These are phyloP conservation scores for Pleuronectes platessa DNA, from an alignment of 2,113 vertebrate genomes.

Conservation along the genomic window DNA sequence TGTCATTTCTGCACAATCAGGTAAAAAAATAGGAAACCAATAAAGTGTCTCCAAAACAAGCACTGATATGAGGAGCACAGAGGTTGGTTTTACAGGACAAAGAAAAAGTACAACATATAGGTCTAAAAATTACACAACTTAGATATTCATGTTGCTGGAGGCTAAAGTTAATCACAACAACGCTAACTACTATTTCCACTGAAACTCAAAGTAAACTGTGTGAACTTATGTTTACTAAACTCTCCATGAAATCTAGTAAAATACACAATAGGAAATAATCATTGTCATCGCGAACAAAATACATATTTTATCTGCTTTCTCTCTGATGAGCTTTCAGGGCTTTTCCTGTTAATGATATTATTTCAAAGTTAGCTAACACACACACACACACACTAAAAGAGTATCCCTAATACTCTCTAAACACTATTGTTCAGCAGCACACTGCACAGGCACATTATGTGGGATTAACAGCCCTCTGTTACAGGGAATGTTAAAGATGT, in stretches of 20 bases:
- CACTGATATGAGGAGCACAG: not conserved
- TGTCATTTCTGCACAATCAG: conserved; percentile 1
- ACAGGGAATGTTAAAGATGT: not conserved
- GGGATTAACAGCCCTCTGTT: not conserved
- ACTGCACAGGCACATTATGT: conserved; percentile 33
- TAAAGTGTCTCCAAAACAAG: not conserved
- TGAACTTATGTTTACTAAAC: conserved; percentile 1
- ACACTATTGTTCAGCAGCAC: conserved; percentile 16
- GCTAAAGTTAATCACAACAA: conserved; percentile 12
- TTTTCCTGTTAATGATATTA: not conserved
- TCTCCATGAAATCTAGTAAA: not conserved
- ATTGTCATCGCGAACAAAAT: not conserved
- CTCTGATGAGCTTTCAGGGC: not conserved
- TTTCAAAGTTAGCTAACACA: conserved; percentile 10
- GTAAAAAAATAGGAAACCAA: not conserved
- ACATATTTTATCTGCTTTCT: not conserved
- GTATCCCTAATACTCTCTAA: conserved; percentile 46
- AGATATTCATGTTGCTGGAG: conserved; percentile 3
- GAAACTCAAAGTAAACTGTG: not conserved
- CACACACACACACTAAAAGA: not conserved
- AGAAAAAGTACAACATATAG: not conserved
- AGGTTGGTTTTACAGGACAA: not conserved
- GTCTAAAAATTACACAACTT: conserved; percentile 9
- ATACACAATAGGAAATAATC: not conserved
- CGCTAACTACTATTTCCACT: not conserved